phyloP scores from a whole-genome alignment of 1,140 invertebrate species.

The Chlorops oryzae region DNA sequence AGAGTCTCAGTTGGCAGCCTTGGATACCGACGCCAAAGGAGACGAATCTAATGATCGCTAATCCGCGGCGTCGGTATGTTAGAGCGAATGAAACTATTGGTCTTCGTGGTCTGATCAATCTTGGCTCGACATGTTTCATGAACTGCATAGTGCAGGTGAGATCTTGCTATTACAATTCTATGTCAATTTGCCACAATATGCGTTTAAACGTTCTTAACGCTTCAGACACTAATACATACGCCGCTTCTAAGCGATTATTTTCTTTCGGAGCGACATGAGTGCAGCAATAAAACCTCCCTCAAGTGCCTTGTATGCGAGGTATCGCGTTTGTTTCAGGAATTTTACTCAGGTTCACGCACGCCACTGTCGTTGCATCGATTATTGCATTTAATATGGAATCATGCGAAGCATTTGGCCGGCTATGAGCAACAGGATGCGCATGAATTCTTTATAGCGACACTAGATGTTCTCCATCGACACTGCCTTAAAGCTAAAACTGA shows the following conservation, averaged over 20 bases:
- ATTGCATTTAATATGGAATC: conserved; percentile 93
- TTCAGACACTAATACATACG: conserved; percentile 82
- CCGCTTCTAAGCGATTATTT: conserved; percentile 93
- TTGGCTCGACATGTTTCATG: conserved; percentile 99
- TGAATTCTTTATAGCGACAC: conserved; percentile 94
- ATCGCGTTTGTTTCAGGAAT: conserved; percentile 80
- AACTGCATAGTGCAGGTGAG: conserved; percentile 89
- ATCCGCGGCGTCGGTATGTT: conserved; percentile 72
- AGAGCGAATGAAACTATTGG: conserved; percentile 80
- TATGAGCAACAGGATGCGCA: conserved; percentile 99
- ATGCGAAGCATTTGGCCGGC: conserved; percentile 89
- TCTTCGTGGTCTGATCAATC: conserved; percentile 85
- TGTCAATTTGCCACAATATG: too few species aligned
- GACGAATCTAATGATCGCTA: conserved; percentile 59
- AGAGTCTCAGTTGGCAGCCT: conserved; percentile 63
- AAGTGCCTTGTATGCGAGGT: conserved; percentile 92
- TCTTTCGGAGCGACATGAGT: conserved; percentile 84
- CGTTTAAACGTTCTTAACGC: too few species aligned
- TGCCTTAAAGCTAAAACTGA: conserved; percentile 48
- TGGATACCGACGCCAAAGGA: conserved; percentile 78
- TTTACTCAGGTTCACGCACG: conserved; percentile 84
- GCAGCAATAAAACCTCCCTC: conserved; percentile 58
- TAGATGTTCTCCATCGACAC: conserved; percentile 78
- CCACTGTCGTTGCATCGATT: conserved; percentile 84
- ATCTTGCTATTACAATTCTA: too few species aligned